phyloP scores from a whole-genome alignment of 2,113 vertebrate genomes.

The Strigops habroptila region DNA sequence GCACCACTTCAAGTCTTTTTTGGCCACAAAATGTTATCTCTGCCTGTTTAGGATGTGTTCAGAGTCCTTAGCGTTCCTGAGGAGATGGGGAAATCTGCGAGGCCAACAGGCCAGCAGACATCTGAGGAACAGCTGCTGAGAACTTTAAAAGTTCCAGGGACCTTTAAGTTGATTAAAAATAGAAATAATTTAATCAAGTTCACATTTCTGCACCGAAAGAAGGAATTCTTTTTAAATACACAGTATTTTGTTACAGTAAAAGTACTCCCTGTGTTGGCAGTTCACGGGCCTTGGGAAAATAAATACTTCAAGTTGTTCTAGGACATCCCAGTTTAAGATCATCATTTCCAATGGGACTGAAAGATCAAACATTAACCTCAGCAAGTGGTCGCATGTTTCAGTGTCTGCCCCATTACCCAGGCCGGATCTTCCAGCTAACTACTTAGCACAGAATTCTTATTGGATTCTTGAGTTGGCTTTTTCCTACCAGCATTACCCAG shows the following conservation, averaged over 20 bases:
- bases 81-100: slow-evolving; percentile 19
- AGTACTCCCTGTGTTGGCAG: neutral
- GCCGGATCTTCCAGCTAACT: neutral
- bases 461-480: neutral
- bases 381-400: neutral
- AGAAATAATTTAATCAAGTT: slow-evolving; percentile 53
- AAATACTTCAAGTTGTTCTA: neutral
- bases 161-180: slow-evolving; percentile 58
- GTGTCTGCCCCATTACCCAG: neutral
- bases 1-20: neutral
- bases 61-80: neutral
- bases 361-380: neutral
- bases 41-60: neutral
- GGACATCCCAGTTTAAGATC: neutral
- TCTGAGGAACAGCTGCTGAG: slow-evolving; percentile 62
- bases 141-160: slow-evolving; percentile 20
- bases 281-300: neutral
- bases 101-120: slow-evolving; percentile 24
- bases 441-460: neutral
- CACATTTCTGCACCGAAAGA: slow-evolving; percentile 29
- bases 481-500: neutral
- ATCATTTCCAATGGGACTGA: neutral
- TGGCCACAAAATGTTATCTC: neutral
- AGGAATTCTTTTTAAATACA: slow-evolving; percentile 27
- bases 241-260: neutral